Percentiles rank a stretch among this genome's conserved stretches.
Evolutionary conservation across 2,113 vertebrate species (phyloP).

Genomic region (Petrocephalus microphthalmus): DNA sequence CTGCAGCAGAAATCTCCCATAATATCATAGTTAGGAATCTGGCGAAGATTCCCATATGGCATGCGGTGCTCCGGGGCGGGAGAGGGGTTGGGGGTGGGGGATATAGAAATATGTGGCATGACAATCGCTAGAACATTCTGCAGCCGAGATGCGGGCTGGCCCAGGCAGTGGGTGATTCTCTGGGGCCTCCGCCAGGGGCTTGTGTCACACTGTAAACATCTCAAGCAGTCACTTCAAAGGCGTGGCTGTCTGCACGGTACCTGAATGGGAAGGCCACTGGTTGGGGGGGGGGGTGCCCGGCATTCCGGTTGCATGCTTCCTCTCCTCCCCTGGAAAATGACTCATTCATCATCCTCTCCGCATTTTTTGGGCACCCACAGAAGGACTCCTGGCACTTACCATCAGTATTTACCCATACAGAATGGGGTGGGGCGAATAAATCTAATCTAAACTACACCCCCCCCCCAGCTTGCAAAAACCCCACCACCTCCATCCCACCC

Average conservation of each 20-base stretch:
- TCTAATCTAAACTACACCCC: neutral
- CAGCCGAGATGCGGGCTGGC: conserved; percentile 8
- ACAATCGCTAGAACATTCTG: conserved; percentile 32
- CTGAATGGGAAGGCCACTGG: neutral
- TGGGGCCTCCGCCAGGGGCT: neutral
- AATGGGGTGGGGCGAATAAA: neutral
- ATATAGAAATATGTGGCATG: conserved; percentile 23
- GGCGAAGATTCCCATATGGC: conserved; percentile 10
- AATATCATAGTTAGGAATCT: conserved; percentile 17
- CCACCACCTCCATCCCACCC: too few species aligned
- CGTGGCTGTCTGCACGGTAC: neutral
- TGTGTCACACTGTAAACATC: conserved; percentile 19
- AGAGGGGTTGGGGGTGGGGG: neutral
- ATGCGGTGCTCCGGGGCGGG: neutral
- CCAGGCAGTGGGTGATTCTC: conserved; percentile 10
- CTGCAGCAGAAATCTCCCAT: conserved; percentile 17
- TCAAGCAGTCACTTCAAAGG: conserved; percentile 11
- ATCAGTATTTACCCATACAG: neutral
- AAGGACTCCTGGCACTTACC: neutral
- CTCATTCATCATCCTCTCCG: neutral
- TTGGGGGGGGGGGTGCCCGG: neutral
- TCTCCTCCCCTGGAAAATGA: neutral
- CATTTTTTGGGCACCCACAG: neutral
- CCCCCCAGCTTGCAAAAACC: neutral
- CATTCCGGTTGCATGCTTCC: neutral